Percentiles rank a stretch among this genome's conserved stretches.
phyloP scores from a whole-genome alignment of 2,113 vertebrate genomes.

The Nycticryphes semicollaris region DNA sequence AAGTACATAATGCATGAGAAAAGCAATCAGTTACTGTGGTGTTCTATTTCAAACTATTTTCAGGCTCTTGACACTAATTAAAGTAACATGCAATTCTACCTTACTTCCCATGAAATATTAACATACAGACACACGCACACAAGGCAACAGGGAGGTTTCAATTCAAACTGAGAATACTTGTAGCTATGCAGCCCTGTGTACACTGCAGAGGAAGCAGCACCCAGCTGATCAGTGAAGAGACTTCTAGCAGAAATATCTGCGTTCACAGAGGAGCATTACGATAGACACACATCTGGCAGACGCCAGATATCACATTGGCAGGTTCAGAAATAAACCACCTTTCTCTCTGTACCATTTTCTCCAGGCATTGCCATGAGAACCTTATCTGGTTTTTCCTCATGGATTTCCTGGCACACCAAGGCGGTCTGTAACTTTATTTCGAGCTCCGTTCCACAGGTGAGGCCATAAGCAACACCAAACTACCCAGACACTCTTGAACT shows the following conservation, averaged over 20 bases:
- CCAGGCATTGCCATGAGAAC: neutral
- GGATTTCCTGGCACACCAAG: neutral
- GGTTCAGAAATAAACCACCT: neutral
- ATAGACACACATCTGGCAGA: neutral
- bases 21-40: neutral
- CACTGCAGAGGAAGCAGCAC: neutral
- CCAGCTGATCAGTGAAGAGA: neutral
- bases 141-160: neutral
- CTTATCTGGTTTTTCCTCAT: neutral
- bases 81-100: neutral
- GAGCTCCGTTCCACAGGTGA: neutral
- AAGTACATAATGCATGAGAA: slow-evolving; percentile 37
- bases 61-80: slow-evolving; percentile 7
- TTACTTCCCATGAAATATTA: neutral
- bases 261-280: neutral
- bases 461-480: neutral
- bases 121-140: neutral
- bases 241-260: neutral
- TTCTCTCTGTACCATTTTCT: neutral
- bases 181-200: neutral
- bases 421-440: neutral
- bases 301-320: neutral
- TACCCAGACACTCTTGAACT: neutral
- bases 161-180: neutral
- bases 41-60: slow-evolving; percentile 38